Percentiles rank a stretch among this genome's conserved stretches.
Evolutionary conservation across 2,113 vertebrate species (phyloP).

Genomic region (Plotosus lineatus): DNA sequence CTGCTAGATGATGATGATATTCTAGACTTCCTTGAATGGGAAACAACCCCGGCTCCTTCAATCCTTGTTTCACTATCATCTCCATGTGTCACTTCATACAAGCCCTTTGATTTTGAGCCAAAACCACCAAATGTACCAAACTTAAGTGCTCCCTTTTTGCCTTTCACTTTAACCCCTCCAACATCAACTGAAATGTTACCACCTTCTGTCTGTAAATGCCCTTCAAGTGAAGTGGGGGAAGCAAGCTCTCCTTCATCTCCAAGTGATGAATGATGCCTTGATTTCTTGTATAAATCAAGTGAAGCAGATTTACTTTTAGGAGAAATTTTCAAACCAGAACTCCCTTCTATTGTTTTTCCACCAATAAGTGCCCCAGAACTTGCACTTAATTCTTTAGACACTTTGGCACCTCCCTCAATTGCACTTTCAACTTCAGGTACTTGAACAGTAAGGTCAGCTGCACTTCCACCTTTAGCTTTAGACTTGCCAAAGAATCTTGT

Average conservation of each 20-base stretch:
- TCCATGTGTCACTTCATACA: constrained; percentile 87
- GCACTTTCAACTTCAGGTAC: constrained; percentile 69
- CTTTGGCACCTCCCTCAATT: constrained; percentile 73
- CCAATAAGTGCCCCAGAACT: constrained; percentile 70
- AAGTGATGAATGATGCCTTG: constrained; percentile 81
- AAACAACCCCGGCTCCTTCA: constrained; percentile 66
- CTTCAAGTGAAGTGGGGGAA: constrained; percentile 69
- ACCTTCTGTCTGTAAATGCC: constrained; percentile 74
- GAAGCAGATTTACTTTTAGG: constrained; percentile 80
- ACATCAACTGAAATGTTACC: constrained; percentile 74
- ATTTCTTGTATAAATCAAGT: constrained; percentile 84
- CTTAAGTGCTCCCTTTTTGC: constrained; percentile 82
- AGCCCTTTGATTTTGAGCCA: constrained; percentile 87
- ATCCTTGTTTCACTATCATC: constrained; percentile 73
- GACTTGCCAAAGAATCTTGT: constrained; percentile 88
- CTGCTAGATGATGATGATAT: constrained; percentile 86
- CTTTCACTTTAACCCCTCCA: constrained; percentile 70
- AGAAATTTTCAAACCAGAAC: constrained; percentile 64
- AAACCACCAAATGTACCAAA: constrained; percentile 95
- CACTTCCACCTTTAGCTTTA: constrained; percentile 78
- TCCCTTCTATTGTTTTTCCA: constrained; percentile 63
- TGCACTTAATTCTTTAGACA: constrained; percentile 74
- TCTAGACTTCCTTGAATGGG: constrained; percentile 76
- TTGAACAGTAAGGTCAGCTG: constrained; percentile 55
- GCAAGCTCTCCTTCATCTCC: constrained; percentile 80